Base-by-base conservation (phyloP, 2,888 invertebrate genomes). In the Apoda limacodes region DNA sequence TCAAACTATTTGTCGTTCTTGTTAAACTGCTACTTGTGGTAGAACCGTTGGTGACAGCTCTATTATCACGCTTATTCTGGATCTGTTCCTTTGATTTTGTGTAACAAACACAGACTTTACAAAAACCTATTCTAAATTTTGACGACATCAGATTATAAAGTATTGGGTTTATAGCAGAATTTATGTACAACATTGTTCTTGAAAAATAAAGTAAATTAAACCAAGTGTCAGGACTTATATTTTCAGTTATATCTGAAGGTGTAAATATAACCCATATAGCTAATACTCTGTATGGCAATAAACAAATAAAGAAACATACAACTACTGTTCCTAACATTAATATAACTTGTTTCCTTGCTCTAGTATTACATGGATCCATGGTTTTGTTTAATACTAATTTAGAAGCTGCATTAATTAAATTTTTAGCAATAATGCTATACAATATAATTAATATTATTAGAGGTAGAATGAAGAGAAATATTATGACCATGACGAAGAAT, bases 121-220 rank as follows among this genome's bases (percentile, higher is more conserved):
- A 80, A 51, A 93, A 93, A 1, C 92, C 92, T 32, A 87, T 84
- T 2, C 95, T 86, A 58, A 95, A 95, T 70, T 93, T 94, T 2
- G 93, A 92, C 22, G 93, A 93, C 90, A 95, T 93, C 40, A 95
- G 76, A 61, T 94, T 95, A 61, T 95, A 95, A n/a, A 95, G 75
- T 45, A 95, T 90, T 1, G 95, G 95, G 67, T 95, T 95, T 44
- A 93, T 85, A 22, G 93, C 94, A 3, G 94, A 94, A 66, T 95
- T 95, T 39, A 94, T 81, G 55, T 94, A 95, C 30, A 92, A 76
- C 90, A 95, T 91, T 27, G 93, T 88, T 43, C 95, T 84, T 40
- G 90, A 90, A 59, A 93, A 92, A 61, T 90, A 92, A 17, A 95
- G 69, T 27, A 95, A 80, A 53, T 88, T 90, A 59, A 92, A 91